Evolutionary conservation across 2,888 invertebrate genomes (phyloP), one percentile per base, ranked within the genome.

Genomic region (Deilephila porcellus): DNA sequence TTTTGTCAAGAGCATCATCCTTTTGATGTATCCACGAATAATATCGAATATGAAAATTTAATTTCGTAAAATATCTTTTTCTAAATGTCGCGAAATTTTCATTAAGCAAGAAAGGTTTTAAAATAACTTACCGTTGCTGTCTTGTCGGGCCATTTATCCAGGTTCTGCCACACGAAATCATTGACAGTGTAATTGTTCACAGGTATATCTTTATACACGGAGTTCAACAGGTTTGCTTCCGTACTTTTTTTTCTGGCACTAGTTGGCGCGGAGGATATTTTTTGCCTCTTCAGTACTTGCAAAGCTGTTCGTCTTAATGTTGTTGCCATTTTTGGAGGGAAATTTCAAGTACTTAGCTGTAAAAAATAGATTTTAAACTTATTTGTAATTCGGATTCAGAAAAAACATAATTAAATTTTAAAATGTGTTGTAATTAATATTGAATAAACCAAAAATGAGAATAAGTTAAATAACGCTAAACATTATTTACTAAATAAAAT

Each of bases 101-200:
- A 45, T 14, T 11, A n/a, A 19, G 0, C 5, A 4, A 17, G 56
- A 4, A 6, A n/a, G n/a, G 4, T 6, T 45, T 45, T 59, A 7
- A 56, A 64, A 95, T 96, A 63, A 95, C 96, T 96, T 88, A 97
- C 97, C 85, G 96, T 85, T 62, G 97, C 96, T 52, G 95, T 96
- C 82, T 95, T 95, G 77, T 97, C 95, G n/a, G 96, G 95, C 96
- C 96, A 97, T 82, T 95, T 95, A 70, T 96, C 95, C 76, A 96
- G 87, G 80, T 96, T 94, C 74, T 92, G 90, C 96, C 96, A 97
- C 11, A 97, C 90, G 83, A 94, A 96, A 80, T 97, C 96, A 80
- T 95, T 94, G 29, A 97, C 81, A 3, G 95, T 93, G 25, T 94
- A 85, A 78, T 96, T 94, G 0, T 93, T 92, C 32, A 89, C 81